Evolutionary conservation across 2,113 vertebrate genomes (phyloP).

Genomic region (Neotragus pygmaeus): DNA sequence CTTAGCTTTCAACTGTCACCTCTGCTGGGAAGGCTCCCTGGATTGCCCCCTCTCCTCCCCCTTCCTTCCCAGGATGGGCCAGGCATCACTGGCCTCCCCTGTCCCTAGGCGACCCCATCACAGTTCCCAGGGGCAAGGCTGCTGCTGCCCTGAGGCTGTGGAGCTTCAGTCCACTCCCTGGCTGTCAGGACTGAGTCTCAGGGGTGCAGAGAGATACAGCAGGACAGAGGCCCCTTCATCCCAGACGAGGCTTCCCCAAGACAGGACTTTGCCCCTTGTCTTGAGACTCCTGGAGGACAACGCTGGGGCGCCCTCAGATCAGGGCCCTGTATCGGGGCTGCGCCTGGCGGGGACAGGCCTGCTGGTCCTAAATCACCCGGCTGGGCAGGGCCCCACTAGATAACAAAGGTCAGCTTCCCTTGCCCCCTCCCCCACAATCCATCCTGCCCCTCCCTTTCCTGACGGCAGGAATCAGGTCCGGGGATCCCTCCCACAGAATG

Average conservation of each 20-base stretch:
- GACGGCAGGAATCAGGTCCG: not conserved
- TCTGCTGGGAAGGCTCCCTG: not conserved
- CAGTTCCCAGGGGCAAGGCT: not conserved
- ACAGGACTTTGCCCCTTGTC: not conserved
- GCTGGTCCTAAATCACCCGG: not conserved
- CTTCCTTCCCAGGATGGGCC: not conserved
- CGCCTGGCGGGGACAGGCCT: not conserved
- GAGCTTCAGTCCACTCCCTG: not conserved
- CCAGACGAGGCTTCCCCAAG: not conserved
- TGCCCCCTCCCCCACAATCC: rapidly evolving
- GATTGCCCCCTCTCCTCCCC: not conserved
- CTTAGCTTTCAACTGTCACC: not conserved
- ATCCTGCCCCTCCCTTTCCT: not conserved
- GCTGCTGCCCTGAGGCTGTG: not conserved
- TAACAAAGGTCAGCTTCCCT: not conserved
- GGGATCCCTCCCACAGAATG: no score
- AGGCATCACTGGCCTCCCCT: not conserved
- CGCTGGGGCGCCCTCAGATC: not conserved
- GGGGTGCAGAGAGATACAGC: not conserved
- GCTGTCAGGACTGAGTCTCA: not conserved
- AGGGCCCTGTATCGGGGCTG: not conserved
- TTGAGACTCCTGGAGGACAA: not conserved
- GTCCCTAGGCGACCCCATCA: not conserved
- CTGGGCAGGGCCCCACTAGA: rapidly evolving
- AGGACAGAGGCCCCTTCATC: not conserved